These are phyloP conservation scores for Eilema depressum DNA, from an alignment of 2,888 invertebrate species.

Conservation along the genomic window DNA sequence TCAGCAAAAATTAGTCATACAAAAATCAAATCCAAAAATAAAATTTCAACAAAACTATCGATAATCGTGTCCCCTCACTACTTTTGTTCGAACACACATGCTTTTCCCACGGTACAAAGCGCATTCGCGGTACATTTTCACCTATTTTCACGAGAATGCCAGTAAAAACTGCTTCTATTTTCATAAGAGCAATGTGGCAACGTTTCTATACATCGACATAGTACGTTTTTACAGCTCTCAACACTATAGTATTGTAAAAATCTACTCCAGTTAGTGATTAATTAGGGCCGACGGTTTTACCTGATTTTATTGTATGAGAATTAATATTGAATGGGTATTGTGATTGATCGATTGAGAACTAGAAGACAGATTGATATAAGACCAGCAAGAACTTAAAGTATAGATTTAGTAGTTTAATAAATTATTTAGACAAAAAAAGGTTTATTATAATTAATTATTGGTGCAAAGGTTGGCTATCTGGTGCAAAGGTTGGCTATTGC, in stretches of 20 bases:
- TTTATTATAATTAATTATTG: no score
- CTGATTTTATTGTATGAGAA: constrained; percentile 19
- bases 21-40: background rate
- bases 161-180: constrained; percentile 74
- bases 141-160: constrained; percentile 75
- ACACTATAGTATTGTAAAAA: constrained; percentile 51
- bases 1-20: no score
- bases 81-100: constrained; percentile 58
- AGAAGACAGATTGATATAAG: background rate
- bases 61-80: constrained; percentile 56
- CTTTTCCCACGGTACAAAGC: constrained; percentile 77
- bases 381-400: background rate
- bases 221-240: constrained; percentile 57
- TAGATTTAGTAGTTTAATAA: background rate
- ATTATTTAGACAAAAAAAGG: no score
- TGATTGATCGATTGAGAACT: constrained; percentile 11
- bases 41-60: constrained; percentile 47
- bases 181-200: constrained; percentile 63
- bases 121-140: constrained; percentile 72
- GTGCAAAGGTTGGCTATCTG: no score
- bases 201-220: constrained; percentile 64
- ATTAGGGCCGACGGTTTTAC: constrained; percentile 32
- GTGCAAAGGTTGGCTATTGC: no score
- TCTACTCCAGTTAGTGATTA: constrained; percentile 34
- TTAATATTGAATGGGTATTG: constrained; percentile 21